phyloP scores from a whole-genome alignment of 2,797 vertebrate species.

The Halcyon smyrnensis region DNA sequence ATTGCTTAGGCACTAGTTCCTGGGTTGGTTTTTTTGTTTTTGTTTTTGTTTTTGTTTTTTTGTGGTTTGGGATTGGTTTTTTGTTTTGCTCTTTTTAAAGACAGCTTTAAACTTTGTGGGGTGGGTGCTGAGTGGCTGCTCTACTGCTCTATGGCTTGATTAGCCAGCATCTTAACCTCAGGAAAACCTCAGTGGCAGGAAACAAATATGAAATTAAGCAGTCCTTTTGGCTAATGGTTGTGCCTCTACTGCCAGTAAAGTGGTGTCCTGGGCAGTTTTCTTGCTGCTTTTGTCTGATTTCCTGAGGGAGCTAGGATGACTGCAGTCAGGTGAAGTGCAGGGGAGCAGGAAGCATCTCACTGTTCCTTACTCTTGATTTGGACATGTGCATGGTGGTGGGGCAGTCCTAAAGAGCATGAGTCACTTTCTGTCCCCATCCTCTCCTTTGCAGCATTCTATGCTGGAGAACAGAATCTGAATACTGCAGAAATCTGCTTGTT shows the following conservation, averaged over 20 bases:
- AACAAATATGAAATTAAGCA: not conserved
- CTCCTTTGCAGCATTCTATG: constrained; percentile 24
- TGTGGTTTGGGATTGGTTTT: not conserved
- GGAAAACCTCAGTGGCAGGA: not conserved
- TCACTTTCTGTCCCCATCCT: not conserved
- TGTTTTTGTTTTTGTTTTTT: too few relatives aligned
- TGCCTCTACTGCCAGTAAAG: not conserved
- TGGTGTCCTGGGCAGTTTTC: not conserved
- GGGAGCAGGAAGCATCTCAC: not conserved
- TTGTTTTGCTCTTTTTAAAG: not conserved
- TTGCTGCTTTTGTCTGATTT: not conserved
- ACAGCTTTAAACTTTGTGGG: not conserved
- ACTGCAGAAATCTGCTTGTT: constrained; percentile 26
- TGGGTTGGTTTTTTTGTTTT: too few relatives aligned
- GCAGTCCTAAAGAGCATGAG: not conserved
- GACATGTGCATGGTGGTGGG: not conserved
- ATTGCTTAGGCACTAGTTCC: not conserved
- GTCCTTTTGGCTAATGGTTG: not conserved
- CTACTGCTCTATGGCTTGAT: not conserved
- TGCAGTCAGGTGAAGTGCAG: not conserved
- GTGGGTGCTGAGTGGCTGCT: not conserved
- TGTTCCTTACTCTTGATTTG: not conserved
- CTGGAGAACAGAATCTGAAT: not conserved
- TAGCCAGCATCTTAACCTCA: not conserved
- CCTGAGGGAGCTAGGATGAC: not conserved